Percentiles rank a stretch among this genome's conserved stretches.
phyloP scores from a whole-genome alignment of 2,888 invertebrate species.

The Drosophila putrida region DNA sequence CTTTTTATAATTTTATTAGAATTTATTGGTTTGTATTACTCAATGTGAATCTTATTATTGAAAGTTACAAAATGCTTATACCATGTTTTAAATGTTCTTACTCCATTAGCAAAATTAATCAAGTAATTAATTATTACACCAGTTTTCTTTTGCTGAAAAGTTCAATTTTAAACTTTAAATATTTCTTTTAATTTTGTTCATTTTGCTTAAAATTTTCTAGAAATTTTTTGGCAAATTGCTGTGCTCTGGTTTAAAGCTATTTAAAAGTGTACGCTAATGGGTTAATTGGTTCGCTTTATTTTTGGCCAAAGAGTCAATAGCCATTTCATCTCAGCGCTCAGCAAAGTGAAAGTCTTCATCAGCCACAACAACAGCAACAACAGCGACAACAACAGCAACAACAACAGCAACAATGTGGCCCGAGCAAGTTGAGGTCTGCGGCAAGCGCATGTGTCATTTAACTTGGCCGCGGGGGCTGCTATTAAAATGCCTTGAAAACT shows the following conservation, averaged over 20 bases:
- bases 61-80: background rate
- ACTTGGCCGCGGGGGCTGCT: conserved; percentile 68
- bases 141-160: background rate
- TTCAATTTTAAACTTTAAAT: background rate
- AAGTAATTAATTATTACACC: background rate
- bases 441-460: conserved; percentile 73
- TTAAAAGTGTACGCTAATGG: conserved; percentile 67
- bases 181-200: background rate
- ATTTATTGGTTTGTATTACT: background rate
- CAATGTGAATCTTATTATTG: background rate
- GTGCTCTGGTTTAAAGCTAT: conserved; percentile 45
- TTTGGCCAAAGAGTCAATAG: conserved; percentile 73
- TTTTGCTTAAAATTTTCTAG: conserved; percentile 19
- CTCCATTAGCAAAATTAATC: background rate
- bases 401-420: conserved; percentile 42
- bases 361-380: conserved; percentile 30
- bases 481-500: conserved; percentile 76
- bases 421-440: conserved; percentile 40
- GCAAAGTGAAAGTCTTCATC: conserved; percentile 70
- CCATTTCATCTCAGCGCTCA: conserved; percentile 70
- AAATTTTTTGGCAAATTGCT: conserved; percentile 34
- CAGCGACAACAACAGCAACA: conserved; percentile 13
- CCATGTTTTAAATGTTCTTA: background rate
- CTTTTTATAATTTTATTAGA: background rate
- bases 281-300: conserved; percentile 72